phyloP scores from a whole-genome alignment of 2,113 vertebrate genomes.

The Drymodes brunneopygia region DNA sequence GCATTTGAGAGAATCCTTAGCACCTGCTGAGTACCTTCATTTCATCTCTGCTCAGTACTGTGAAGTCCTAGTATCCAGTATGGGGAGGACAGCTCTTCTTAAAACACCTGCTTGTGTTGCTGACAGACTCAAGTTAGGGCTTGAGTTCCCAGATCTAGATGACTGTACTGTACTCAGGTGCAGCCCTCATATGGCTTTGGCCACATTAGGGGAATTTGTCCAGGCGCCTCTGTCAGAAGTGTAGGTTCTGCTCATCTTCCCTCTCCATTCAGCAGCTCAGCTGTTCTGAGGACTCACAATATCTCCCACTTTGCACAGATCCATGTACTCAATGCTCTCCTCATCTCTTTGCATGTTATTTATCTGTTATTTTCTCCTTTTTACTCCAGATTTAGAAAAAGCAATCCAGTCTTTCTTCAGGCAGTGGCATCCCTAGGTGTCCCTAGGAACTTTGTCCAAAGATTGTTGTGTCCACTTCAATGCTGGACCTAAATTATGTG shows the following conservation, averaged over 20 bases:
- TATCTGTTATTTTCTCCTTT: not conserved
- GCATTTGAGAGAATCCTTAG: not conserved
- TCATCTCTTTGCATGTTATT: not conserved
- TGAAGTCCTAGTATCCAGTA: not conserved
- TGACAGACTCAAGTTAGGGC: not conserved
- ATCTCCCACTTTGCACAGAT: not conserved
- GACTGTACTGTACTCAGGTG: not conserved
- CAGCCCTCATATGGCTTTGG: not conserved
- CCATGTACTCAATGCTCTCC: not conserved
- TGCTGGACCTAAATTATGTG: not conserved
- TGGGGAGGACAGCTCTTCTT: not conserved
- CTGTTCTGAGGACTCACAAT: rapidly evolving
- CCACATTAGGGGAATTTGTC: not conserved
- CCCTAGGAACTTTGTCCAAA: not conserved
- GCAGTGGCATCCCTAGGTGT: not conserved
- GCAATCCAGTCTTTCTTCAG: not conserved
- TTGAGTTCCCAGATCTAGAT: not conserved
- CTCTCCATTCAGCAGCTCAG: not conserved
- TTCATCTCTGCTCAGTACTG: not conserved
- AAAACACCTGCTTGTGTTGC: not conserved
- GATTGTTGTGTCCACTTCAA: not conserved
- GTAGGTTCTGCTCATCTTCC: not conserved
- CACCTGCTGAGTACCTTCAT: not conserved
- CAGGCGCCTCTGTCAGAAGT: not conserved
- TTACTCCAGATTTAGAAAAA: not conserved